Conservation (phyloP, 2,888 invertebrate species). For the Deilephila porcellus region DNA sequence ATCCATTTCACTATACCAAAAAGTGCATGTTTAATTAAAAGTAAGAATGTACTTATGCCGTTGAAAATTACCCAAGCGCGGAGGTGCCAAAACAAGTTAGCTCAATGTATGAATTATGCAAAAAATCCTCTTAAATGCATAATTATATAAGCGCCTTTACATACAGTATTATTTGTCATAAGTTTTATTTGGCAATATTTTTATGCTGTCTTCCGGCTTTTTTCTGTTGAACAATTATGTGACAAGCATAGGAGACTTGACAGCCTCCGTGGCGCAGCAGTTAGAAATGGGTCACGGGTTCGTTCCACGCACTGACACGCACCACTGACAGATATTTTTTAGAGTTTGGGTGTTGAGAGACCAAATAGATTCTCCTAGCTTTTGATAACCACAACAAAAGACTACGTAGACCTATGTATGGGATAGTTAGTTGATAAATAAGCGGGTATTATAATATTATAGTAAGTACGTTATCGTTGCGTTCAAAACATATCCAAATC, state of each 20-base stretch:
- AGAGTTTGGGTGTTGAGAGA: not conserved
- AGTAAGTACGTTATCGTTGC: no score
- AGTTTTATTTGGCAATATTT: not conserved
- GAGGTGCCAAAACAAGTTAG: slow-evolving; percentile 1
- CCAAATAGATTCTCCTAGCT: no score
- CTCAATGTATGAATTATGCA: slow-evolving; percentile 5
- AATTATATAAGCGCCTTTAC: slow-evolving; percentile 5
- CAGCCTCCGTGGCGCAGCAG: not conserved
- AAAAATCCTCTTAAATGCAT: not conserved
- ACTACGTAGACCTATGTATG: no score
- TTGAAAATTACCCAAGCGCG: not conserved
- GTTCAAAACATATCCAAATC: no score
- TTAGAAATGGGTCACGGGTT: not conserved
- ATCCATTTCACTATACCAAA: no score
- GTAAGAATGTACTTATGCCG: not conserved
- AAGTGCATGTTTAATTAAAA: not conserved
- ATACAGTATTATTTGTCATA: not conserved
- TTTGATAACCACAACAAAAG: no score
- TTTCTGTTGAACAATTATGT: not conserved
- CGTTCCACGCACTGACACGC: no score
- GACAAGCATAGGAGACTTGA: not conserved
- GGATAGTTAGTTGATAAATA: no score
- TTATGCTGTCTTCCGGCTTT: not conserved
- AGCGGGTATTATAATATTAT: no score
- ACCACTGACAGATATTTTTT: not conserved